Conservation (phyloP, 1,140 invertebrate species). For the Drosophila saltans region DNA sequence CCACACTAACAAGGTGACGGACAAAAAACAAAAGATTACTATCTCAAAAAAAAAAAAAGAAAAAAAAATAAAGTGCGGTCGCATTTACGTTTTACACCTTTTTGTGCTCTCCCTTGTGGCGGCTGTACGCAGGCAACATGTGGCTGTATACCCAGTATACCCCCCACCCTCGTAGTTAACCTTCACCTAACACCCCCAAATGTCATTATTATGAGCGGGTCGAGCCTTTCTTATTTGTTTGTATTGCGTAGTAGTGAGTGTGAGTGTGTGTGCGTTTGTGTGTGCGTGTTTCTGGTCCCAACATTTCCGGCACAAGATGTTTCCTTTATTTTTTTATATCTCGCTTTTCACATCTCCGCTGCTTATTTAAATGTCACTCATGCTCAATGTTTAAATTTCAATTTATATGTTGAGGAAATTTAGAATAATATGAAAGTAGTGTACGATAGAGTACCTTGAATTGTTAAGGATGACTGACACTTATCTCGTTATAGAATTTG, state of each 20-base stretch:
- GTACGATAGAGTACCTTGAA: not conserved
- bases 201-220: constrained; percentile 48
- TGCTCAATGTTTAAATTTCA: constrained; percentile 1
- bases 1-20: not conserved
- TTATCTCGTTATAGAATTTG: too few species aligned
- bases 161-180: not conserved
- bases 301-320: constrained; percentile 3
- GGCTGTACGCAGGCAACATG: constrained; percentile 49
- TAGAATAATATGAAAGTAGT: not conserved
- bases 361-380: constrained; percentile 4
- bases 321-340: constrained; percentile 2
- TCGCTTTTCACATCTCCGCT: not conserved
- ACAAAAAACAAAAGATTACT: constrained; percentile 13
- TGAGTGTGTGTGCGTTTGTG: constrained; percentile 6
- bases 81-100: constrained; percentile 78
- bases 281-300: not conserved
- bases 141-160: constrained; percentile 51
- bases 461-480: not conserved
- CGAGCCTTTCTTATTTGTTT: constrained; percentile 12
- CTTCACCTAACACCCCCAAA: constrained; percentile 32
- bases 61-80: constrained; percentile 46
- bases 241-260: not conserved
- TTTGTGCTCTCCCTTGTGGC: constrained; percentile 44
- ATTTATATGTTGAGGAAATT: constrained; percentile 2
- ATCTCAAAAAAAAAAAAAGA: constrained; percentile 27